Evolutionary conservation across 2,113 vertebrate genomes (phyloP).

Genomic region (Acrocephalus kingi): DNA sequence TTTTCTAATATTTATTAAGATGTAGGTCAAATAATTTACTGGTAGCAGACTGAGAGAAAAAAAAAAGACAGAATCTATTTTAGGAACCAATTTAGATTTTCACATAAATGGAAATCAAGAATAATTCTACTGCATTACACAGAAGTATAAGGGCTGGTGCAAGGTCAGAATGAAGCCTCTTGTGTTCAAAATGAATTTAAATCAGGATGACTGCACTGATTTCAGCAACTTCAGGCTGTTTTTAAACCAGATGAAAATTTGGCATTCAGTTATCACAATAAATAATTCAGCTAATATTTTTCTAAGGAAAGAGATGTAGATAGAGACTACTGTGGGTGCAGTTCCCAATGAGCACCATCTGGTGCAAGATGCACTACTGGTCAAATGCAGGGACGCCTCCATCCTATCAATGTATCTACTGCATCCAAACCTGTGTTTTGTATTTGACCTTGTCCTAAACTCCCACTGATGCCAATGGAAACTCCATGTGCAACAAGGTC

Average conservation of each 20-base stretch:
- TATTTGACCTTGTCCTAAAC: conserved; percentile 27
- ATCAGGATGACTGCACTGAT: conserved; percentile 56
- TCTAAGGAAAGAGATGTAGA: not conserved
- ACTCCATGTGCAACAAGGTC: not conserved
- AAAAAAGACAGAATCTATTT: conserved; percentile 53
- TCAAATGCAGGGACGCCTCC: not conserved
- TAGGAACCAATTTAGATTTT: conserved; percentile 64
- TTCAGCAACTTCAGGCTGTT: conserved; percentile 34
- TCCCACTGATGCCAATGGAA: not conserved
- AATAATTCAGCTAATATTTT: conserved; percentile 24
- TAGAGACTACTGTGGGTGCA: not conserved
- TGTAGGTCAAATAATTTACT: conserved; percentile 66
- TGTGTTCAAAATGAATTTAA: conserved; percentile 61
- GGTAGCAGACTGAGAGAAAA: conserved; percentile 2
- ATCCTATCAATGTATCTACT: not conserved
- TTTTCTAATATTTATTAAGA: conserved; percentile 49
- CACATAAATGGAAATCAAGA: conserved; percentile 62
- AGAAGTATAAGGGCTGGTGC: conserved; percentile 46
- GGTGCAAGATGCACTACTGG: not conserved
- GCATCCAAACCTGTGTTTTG: not conserved
- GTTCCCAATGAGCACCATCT: not conserved
- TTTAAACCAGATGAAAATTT: conserved; percentile 16
- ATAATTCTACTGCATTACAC: conserved; percentile 55
- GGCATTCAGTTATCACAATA: not conserved
- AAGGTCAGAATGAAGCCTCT: conserved; percentile 58